phyloP scores from a whole-genome alignment of 2,113 vertebrate genomes.

The Bubo scandiacus region DNA sequence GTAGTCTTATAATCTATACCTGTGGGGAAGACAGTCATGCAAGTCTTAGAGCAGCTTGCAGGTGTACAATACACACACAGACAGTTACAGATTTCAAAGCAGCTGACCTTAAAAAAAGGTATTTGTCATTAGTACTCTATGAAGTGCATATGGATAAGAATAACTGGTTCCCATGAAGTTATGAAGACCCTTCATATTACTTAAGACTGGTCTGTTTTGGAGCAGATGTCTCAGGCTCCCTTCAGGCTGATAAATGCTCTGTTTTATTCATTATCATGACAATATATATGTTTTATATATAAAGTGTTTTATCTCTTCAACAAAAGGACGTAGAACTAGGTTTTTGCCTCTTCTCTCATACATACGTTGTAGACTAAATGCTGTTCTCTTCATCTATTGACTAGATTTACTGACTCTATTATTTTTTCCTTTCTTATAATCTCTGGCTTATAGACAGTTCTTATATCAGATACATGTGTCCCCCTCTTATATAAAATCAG shows the following conservation, averaged over 20 bases:
- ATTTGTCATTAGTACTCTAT: neutral
- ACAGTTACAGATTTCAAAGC: neutral
- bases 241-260: neutral
- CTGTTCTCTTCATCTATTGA: neutral
- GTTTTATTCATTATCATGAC: neutral
- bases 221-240: neutral
- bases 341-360: neutral
- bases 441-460: neutral
- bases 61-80: neutral
- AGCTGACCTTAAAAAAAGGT: neutral
- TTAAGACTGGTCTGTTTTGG: neutral
- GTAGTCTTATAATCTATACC: conserved; percentile 89
- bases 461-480: neutral
- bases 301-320: neutral
- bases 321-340: neutral
- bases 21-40: conserved; percentile 27
- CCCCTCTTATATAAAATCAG: neutral
- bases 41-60: neutral
- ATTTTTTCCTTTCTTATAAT: neutral
- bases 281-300: neutral
- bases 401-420: neutral
- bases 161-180: neutral
- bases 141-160: neutral
- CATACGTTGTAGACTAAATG: neutral
- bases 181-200: neutral